These are phyloP conservation scores for Ceratotherium simum DNA, from an alignment of 2,113 vertebrate species.

Conservation along the genomic window DNA sequence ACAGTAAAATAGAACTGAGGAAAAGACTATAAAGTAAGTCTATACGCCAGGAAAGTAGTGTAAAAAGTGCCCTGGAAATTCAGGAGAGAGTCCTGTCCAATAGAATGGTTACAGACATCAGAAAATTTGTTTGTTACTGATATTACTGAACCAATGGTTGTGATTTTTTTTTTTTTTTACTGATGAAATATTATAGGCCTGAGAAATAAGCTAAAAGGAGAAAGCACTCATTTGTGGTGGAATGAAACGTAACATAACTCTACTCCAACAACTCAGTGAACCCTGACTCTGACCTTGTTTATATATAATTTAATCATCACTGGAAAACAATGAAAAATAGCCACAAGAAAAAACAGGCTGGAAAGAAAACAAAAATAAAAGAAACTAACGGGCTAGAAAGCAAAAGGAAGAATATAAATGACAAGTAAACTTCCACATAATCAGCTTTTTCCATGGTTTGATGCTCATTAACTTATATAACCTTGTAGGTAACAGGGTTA, in stretches of 20 bases:
- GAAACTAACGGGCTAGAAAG: background rate
- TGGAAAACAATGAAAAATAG: slow-evolving; percentile 6
- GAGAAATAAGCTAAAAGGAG: slow-evolving; percentile 4
- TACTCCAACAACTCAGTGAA: background rate
- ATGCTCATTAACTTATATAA: background rate
- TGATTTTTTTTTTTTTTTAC: background rate
- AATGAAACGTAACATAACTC: background rate
- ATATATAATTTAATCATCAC: background rate
- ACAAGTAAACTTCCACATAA: background rate
- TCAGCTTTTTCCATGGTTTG: background rate
- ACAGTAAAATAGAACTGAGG: background rate
- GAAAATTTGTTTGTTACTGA: background rate
- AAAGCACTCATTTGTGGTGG: background rate
- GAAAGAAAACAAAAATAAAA: background rate
- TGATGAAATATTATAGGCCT: background rate
- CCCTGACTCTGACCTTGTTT: background rate
- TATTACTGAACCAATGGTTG: background rate
- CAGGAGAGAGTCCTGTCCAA: background rate
- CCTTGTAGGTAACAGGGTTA: background rate
- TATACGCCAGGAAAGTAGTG: background rate
- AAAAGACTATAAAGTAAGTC: background rate
- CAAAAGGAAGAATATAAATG: background rate
- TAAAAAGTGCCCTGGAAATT: slow-evolving; percentile 23
- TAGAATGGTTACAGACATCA: background rate
- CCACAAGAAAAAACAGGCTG: background rate